Percentiles rank a stretch among this genome's conserved stretches.
Conservation (phyloP, 2,888 invertebrate species). For the Sinhomidia bicolor region DNA sequence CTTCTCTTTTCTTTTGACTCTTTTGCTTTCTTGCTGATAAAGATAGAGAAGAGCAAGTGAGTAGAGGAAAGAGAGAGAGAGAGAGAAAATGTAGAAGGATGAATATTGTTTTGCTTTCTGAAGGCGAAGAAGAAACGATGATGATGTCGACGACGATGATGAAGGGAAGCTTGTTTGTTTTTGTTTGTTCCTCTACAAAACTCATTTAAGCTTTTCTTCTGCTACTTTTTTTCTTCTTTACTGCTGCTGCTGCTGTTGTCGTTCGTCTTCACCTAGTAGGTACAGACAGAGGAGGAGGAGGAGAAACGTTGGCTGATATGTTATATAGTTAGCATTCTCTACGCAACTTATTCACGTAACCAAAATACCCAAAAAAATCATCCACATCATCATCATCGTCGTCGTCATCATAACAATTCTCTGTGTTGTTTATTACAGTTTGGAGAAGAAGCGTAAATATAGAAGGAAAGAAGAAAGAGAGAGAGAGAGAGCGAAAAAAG, state of each 20-base stretch:
- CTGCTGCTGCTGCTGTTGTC: neutral
- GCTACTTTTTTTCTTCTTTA: too few relatives aligned
- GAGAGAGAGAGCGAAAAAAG: too few relatives aligned
- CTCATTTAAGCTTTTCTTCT: conserved; percentile 63
- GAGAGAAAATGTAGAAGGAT: conserved; percentile 14
- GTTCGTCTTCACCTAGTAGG: neutral
- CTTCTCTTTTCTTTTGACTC: neutral
- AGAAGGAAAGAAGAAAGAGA: too few relatives aligned
- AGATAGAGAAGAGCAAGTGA: neutral
- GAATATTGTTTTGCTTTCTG: conserved; percentile 73
- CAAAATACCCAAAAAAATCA: neutral
- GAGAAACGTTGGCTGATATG: too few relatives aligned
- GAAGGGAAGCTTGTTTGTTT: conserved; percentile 73
- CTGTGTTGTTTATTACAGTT: conserved; percentile 11
- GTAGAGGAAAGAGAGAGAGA: neutral
- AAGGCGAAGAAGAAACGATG: conserved; percentile 26
- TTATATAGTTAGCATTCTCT: neutral
- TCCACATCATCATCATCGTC: neutral
- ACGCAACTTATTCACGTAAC: neutral
- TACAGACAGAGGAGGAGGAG: too few relatives aligned
- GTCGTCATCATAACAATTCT: conserved; percentile 35
- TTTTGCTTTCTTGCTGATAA: neutral
- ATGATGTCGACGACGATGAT: conserved; percentile 53
- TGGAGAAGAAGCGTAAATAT: conserved; percentile 35
- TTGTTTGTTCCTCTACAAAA: conserved; percentile 73